Evolutionary conservation across 1,140 invertebrate species (phyloP).

Genomic region (Hylaeus anthracinus): DNA sequence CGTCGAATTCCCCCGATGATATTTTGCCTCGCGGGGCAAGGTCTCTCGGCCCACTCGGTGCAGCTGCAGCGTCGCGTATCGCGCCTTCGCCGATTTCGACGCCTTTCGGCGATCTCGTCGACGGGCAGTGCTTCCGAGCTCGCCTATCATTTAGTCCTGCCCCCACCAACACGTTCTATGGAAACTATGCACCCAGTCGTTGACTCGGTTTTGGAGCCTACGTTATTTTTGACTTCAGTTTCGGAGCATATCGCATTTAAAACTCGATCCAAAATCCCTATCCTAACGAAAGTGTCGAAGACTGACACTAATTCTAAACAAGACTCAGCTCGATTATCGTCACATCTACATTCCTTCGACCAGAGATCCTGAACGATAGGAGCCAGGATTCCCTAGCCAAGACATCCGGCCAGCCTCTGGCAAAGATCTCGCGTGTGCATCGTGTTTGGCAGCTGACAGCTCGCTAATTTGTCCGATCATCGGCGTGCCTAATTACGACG

Average conservation of each 20-base stretch:
- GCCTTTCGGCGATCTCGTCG: conserved; percentile 43
- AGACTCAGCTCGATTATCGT: background rate
- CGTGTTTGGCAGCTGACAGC: conserved; percentile 10
- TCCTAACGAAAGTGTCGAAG: too few species aligned
- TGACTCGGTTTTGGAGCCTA: too few species aligned
- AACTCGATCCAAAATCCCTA: too few species aligned
- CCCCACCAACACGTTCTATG: too few species aligned
- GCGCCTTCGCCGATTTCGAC: conserved; percentile 59
- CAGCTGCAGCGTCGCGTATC: conserved; percentile 41
- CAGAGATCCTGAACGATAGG: too few species aligned
- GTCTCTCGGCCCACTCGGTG: conserved; percentile 15
- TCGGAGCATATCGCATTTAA: too few species aligned
- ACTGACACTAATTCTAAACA: too few species aligned
- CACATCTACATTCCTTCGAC: background rate
- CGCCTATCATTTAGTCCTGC: background rate
- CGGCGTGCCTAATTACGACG: conserved; percentile 26
- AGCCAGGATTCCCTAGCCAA: too few species aligned
- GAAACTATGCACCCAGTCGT: too few species aligned
- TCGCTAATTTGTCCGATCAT: conserved; percentile 11
- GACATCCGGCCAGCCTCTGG: too few species aligned
- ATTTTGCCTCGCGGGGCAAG: conserved; percentile 65
- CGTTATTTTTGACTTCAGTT: too few species aligned
- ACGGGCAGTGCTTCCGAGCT: background rate
- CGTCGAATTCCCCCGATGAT: conserved; percentile 68
- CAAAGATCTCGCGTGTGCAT: too few species aligned